phyloP scores from a whole-genome alignment of 2,113 vertebrate genomes.

The Nasalis larvatus region DNA sequence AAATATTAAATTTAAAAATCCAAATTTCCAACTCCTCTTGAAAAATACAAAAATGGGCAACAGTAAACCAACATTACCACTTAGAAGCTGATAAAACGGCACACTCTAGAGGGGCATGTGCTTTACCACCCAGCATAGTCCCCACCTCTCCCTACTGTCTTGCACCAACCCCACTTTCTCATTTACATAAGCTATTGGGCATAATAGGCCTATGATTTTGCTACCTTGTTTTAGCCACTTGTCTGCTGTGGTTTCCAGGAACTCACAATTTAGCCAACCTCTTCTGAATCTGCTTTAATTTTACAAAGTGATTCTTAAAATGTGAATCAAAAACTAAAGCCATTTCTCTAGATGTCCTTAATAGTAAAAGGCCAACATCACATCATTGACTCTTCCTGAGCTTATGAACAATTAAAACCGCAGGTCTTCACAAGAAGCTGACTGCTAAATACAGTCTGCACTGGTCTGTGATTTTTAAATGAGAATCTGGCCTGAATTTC shows the following conservation, averaged over 20 bases:
- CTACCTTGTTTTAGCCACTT: not conserved
- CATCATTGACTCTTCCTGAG: not conserved
- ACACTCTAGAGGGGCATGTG: rapidly evolving
- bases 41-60: conserved; percentile 16
- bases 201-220: not conserved
- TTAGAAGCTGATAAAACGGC: not conserved
- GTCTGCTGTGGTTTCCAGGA: not conserved
- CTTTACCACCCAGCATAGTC: rapidly evolving
- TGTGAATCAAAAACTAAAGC: not conserved
- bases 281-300: not conserved
- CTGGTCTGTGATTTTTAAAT: not conserved
- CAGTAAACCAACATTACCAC: not conserved
- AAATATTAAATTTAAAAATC: conserved; percentile 3
- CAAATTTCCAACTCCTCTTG: not conserved
- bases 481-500: conserved; percentile 2
- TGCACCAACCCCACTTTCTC: not conserved
- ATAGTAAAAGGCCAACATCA: not conserved
- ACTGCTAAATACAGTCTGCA: not conserved
- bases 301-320: not conserved
- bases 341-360: conserved; percentile 7
- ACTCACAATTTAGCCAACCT: not conserved
- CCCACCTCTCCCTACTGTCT: not conserved
- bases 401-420: not conserved
- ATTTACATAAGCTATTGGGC: not conserved
- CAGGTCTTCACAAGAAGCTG: not conserved